Evolutionary conservation across 2,888 invertebrate genomes (phyloP), one percentile per base, ranked within the genome.

Genomic region (Dyspetes luteomarginatus): DNA sequence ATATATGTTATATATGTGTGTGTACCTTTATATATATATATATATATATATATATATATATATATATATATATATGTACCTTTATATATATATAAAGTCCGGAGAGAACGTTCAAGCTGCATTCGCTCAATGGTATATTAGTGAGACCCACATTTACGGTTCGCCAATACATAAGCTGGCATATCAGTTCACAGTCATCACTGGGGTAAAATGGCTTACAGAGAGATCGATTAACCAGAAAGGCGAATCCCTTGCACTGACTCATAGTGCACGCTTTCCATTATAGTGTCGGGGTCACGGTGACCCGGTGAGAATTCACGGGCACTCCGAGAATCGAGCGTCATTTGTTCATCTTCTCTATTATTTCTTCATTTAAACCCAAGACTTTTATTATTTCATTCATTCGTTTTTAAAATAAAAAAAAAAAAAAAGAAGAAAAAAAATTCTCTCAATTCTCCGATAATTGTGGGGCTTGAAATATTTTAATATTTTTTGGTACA

Each of bases 271-370:
- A 64, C 30, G 77, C 50, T 48, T 72, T 52, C 64, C 50, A 56
- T 67, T 65, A 24, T 26, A 41, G 43, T 19, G 30, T 7, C 28
- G 55, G 48, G 79, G 79, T 82, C 81, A 82, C 79, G 78, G 82
- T 77, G 71, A 83, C 67, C 52, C 26, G 78, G 72, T 28, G 28
- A 73, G 45, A 62, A 73, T 83, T 78, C 84, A 84, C 81, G 82
- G 78, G 56, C 80, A 76, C 68, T n/a, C 64, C 52, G 55, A 52
- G 62, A 74, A 82, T 83, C 74, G 81, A 78, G 72, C 78, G 79
- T 7, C 50, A 36, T 5, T 22, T 58, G 30, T 30, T 62, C 60
- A 12, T 73, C 43, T 73, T 52, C 41, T 64, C 5, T 17, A 41
- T 41, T 43, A 15, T 17, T 36, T 12, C n/a, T 30, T 58, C n/a